These are phyloP conservation scores for Gila orcuttii DNA, from an alignment of 2,113 vertebrate species.

Conservation along the genomic window DNA sequence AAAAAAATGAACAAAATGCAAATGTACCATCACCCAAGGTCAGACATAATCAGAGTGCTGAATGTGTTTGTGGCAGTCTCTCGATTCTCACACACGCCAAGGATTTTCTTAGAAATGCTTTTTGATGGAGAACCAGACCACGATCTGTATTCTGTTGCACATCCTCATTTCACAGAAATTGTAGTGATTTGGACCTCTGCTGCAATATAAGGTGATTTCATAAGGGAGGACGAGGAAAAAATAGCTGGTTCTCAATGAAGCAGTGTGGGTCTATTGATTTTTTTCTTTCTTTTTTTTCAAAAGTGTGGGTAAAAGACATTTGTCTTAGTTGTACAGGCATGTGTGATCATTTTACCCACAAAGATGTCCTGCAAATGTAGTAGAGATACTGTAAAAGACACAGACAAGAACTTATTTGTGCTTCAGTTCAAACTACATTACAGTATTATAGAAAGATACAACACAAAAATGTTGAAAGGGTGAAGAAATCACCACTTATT, in stretches of 20 bases:
- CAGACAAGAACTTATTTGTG: neutral
- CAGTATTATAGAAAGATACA: neutral
- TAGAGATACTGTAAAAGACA: neutral
- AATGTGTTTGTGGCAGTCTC: neutral
- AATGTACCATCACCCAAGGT: slow-evolving; percentile 16
- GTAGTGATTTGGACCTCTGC: slow-evolving; percentile 41
- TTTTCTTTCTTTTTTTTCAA: neutral
- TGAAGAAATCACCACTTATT: neutral
- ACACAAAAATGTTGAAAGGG: neutral
- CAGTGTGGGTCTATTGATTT: slow-evolving; percentile 41
- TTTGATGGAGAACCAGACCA: slow-evolving; percentile 42
- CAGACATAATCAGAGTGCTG: neutral
- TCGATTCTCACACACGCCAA: slow-evolving; percentile 22
- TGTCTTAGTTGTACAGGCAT: slow-evolving; percentile 12
- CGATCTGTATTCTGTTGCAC: slow-evolving; percentile 34
- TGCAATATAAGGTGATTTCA: slow-evolving; percentile 42
- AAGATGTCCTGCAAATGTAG: neutral
- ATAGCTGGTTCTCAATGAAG: slow-evolving; percentile 44
- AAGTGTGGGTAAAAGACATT: slow-evolving; percentile 27
- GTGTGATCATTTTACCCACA: slow-evolving; percentile 20
- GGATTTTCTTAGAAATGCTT: slow-evolving; percentile 27
- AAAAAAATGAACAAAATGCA: slow-evolving; percentile 6
- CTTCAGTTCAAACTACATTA: neutral
- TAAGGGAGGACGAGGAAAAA: slow-evolving; percentile 55
- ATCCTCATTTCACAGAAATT: slow-evolving; percentile 44